These are phyloP conservation scores for Desmophyllum pertusum DNA, from an alignment of 92 coral and sea anemone species.

Conservation along the genomic window DNA sequence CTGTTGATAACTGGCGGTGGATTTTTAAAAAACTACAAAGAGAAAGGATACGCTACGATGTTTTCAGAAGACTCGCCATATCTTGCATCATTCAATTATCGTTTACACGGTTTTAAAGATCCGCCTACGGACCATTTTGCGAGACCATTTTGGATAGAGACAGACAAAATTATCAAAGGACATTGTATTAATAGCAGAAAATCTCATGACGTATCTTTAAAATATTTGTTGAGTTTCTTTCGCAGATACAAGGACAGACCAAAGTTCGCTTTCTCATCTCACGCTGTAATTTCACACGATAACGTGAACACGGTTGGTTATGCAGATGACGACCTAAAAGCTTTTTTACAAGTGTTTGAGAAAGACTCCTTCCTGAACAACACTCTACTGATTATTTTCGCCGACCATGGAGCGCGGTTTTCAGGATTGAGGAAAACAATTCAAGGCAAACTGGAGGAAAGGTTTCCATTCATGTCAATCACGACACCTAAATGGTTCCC, in stretches of 20 bases:
- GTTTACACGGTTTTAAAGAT: constrained; percentile 54
- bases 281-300: constrained; percentile 68
- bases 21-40: constrained; percentile 62
- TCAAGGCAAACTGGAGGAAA: constrained; percentile 89
- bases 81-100: constrained; percentile 46
- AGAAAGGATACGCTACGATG: constrained; percentile 67
- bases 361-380: constrained; percentile 55
- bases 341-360: constrained; percentile 50
- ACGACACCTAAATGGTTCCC: constrained; percentile 79
- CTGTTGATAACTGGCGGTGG: constrained; percentile 80
- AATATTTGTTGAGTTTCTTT: constrained; percentile 60
- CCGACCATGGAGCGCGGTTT: constrained; percentile 87
- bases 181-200: constrained; percentile 55
- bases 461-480: constrained; percentile 81
- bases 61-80: constrained; percentile 60
- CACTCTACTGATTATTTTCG: constrained; percentile 69
- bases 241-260: constrained; percentile 57
- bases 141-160: constrained; percentile 63
- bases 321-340: constrained; percentile 61
- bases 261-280: constrained; percentile 50
- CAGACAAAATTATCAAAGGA: neutral
- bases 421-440: constrained; percentile 59
- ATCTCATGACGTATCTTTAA: constrained; percentile 58
- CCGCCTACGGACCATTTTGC: constrained; percentile 74
- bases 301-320: constrained; percentile 62